Evolutionary conservation across 1,140 invertebrate species (phyloP).

Genomic region (Anastrepha ludens): DNA sequence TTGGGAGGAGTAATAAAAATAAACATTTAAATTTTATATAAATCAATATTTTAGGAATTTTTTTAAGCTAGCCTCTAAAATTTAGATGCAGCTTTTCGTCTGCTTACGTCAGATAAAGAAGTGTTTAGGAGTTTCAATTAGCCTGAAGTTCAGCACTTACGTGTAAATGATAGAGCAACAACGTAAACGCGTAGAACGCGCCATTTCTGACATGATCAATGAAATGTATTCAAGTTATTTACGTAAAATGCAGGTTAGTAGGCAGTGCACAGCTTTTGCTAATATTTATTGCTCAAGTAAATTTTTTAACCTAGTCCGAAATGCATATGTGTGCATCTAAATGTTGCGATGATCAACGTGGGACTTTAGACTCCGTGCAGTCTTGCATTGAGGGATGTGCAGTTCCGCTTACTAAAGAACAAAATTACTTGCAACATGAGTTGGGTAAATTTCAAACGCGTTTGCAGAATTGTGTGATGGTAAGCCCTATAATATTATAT

Average conservation of each 20-base stretch:
- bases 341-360: conserved; percentile 87
- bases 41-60: too few relatives aligned
- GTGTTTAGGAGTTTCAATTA: not conserved
- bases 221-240: conserved; percentile 86
- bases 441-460: conserved; percentile 82
- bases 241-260: conserved; percentile 87
- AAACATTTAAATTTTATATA: too few relatives aligned
- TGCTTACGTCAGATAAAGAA: not conserved
- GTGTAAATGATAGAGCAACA: conserved; percentile 85
- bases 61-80: too few relatives aligned
- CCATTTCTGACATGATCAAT: conserved; percentile 86
- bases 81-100: not conserved
- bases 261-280: not conserved
- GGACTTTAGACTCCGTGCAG: conserved; percentile 85
- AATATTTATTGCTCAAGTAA: not conserved
- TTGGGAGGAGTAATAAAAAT: conserved; percentile 40
- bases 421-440: conserved; percentile 84
- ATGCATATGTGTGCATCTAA: conserved; percentile 89
- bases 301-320: conserved; percentile 75
- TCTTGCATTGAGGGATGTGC: conserved; percentile 89
- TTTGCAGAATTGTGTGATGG: conserved; percentile 89
- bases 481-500: conserved; percentile 49
- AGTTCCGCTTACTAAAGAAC: conserved; percentile 82
- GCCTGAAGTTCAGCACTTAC: not conserved
- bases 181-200: conserved; percentile 84